Conservation (phyloP, 2,888 invertebrate species). For the Arctia plantaginis region DNA sequence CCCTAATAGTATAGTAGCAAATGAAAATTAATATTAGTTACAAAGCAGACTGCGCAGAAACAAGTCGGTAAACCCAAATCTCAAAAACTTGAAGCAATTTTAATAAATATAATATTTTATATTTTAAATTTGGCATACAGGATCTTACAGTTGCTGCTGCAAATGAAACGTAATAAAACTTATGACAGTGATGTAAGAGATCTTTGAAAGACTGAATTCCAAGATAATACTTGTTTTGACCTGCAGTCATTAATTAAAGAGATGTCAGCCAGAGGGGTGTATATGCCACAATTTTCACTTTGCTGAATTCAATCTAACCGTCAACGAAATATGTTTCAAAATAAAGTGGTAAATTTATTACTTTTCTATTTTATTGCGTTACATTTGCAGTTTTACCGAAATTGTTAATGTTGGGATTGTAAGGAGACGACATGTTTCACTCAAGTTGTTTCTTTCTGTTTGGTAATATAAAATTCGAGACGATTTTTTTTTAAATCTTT, state of each 20-base stretch:
- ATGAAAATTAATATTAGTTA: slow-evolving; percentile 5
- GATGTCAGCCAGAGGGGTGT: background rate
- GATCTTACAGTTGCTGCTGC: slow-evolving; percentile 31
- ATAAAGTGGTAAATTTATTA: background rate
- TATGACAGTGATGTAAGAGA: slow-evolving; percentile 2
- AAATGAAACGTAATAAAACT: slow-evolving; percentile 13
- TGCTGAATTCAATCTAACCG: background rate
- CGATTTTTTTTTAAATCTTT: no score
- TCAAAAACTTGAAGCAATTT: slow-evolving; percentile 39
- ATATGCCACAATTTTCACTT: background rate
- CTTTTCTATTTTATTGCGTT: slow-evolving; percentile 8
- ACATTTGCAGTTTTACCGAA: slow-evolving; percentile 11
- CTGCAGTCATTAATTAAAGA: background rate
- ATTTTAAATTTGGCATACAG: slow-evolving; percentile 59
- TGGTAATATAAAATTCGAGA: background rate
- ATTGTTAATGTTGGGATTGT: background rate
- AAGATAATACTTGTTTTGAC: background rate
- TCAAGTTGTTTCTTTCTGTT: background rate
- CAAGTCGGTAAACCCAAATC: slow-evolving; percentile 15
- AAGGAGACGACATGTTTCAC: slow-evolving; percentile 6
- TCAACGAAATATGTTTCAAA: background rate
- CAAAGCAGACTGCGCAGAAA: slow-evolving; percentile 13
- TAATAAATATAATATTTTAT: slow-evolving; percentile 19
- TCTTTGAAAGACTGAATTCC: background rate
- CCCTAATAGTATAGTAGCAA: background rate